phyloP scores from a whole-genome alignment of 2,113 vertebrate genomes.

The Indicator maculatus region DNA sequence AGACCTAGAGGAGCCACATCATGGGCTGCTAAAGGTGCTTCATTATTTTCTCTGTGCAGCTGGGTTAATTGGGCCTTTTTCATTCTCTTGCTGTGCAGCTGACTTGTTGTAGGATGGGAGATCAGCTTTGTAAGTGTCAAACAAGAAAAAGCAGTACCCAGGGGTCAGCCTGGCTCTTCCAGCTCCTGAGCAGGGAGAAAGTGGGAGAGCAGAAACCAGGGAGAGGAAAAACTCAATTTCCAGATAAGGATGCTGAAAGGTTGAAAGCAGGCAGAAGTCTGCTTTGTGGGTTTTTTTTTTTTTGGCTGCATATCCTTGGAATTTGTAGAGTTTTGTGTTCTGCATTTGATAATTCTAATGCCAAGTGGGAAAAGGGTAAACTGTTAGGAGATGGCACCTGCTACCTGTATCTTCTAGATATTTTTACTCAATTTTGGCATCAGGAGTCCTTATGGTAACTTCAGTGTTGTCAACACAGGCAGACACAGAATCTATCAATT shows the following conservation, averaged over 20 bases:
- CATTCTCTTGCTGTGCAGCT: neutral
- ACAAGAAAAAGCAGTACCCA: neutral
- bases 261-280: conserved; percentile 9
- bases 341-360: neutral
- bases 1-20: accelerated
- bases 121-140: neutral
- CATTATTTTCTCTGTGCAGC: neutral
- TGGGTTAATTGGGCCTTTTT: neutral
- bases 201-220: neutral
- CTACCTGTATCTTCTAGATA: neutral
- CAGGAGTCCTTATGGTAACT: neutral
- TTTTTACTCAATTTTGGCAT: neutral
- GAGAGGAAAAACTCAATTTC: conserved; percentile 5
- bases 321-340: neutral
- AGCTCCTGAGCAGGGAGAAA: neutral
- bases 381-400: neutral
- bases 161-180: neutral
- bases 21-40: neutral
- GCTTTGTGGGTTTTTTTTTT: no score
- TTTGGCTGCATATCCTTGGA: neutral
- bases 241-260: conserved; percentile 27
- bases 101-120: neutral
- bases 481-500: neutral
- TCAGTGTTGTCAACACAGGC: neutral
- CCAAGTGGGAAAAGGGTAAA: neutral